phyloP scores from a whole-genome alignment of 2,888 invertebrate species.

The Scaeva pyrastri region DNA sequence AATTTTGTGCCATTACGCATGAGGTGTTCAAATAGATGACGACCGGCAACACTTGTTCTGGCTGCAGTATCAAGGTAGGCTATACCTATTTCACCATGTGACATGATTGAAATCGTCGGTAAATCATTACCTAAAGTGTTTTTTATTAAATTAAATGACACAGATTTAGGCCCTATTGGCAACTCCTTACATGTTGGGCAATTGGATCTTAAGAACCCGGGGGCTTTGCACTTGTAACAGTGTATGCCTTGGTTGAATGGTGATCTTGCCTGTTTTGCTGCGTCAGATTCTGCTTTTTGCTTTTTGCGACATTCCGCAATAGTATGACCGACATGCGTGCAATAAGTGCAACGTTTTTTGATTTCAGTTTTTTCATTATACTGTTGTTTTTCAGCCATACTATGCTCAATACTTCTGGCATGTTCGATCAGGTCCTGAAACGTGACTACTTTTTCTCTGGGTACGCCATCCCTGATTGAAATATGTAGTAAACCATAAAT shows the following conservation, averaged over 20 bases:
- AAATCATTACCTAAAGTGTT: neutral
- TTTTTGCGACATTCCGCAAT: neutral
- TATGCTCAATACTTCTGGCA: neutral
- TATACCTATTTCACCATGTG: slow-evolving; percentile 41
- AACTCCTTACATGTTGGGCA: no score
- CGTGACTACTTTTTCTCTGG: neutral
- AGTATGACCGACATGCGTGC: slow-evolving; percentile 1
- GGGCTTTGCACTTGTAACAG: slow-evolving; percentile 15
- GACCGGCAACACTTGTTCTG: slow-evolving; percentile 65
- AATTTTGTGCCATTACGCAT: slow-evolving; percentile 19
- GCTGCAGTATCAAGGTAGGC: no score
- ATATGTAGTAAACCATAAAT: neutral
- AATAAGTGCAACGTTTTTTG: slow-evolving; percentile 13
- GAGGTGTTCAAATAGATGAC: slow-evolving; percentile 20
- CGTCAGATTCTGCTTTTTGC: neutral
- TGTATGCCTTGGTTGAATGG: slow-evolving; percentile 4
- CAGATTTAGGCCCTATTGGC: no score
- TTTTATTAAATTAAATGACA: neutral
- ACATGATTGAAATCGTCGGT: slow-evolving; percentile 1
- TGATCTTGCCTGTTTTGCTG: slow-evolving; percentile 8
- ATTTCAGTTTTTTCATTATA: neutral
- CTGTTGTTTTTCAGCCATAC: slow-evolving; percentile 19
- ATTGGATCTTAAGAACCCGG: slow-evolving; percentile 6
- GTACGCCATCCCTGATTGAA: neutral
- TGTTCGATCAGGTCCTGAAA: slow-evolving; percentile 2